A percentile compares a stretch with the other conserved stretches of the same genome.
Conservation (phyloP, 2,113 vertebrate genomes). For the Urocolius indicus region DNA sequence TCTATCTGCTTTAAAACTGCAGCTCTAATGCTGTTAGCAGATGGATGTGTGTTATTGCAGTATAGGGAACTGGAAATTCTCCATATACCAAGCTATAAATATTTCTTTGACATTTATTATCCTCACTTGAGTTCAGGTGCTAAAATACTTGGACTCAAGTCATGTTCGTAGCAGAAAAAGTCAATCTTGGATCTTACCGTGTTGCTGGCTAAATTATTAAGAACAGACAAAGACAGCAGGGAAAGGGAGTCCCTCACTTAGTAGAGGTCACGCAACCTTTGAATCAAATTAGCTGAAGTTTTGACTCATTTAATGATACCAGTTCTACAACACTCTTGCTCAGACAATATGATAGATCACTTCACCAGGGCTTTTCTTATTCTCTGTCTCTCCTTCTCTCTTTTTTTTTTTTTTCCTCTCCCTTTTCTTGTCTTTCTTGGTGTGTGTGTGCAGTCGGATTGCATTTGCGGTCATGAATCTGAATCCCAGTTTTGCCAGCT, state of each 20-base stretch:
- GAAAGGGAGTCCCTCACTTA: slow-evolving; percentile 73
- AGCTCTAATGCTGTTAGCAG: slow-evolving; percentile 91
- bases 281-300: slow-evolving; percentile 77
- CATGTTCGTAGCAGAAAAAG: slow-evolving; percentile 77
- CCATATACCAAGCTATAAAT: slow-evolving; percentile 94
- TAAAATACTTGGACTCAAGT: slow-evolving; percentile 89
- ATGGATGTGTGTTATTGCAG: slow-evolving; percentile 89
- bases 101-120: slow-evolving; percentile 93
- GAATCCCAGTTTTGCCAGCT: slow-evolving; percentile 72
- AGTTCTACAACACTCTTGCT: slow-evolving; percentile 55
- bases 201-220: slow-evolving; percentile 76
- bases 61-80: slow-evolving; percentile 92
- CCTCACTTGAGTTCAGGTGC: slow-evolving; percentile 93
- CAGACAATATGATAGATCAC: slow-evolving; percentile 76
- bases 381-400: not conserved
- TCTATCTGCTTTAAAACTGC: slow-evolving; percentile 57
- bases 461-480: slow-evolving; percentile 63
- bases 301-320: slow-evolving; percentile 62
- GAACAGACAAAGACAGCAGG: slow-evolving; percentile 71
- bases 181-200: slow-evolving; percentile 70
- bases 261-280: slow-evolving; percentile 75
- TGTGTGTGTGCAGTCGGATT: slow-evolving; percentile 32
- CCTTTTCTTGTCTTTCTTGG: not conserved
- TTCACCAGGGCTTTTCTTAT: slow-evolving; percentile 46
- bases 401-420: not conserved